Conservation (phyloP, 2,888 invertebrate genomes). For the Synanthedon myopaeformis region DNA sequence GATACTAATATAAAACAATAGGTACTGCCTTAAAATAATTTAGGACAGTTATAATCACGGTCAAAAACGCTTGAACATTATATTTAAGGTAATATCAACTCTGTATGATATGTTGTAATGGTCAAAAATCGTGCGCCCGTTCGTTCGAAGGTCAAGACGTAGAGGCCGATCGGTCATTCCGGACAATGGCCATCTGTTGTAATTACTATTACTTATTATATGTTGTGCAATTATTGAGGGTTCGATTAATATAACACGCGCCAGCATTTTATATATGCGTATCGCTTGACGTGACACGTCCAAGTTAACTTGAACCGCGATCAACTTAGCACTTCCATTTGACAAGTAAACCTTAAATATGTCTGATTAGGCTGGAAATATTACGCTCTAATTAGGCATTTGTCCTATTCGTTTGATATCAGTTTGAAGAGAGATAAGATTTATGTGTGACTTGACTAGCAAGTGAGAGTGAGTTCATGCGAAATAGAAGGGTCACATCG, state of each 20-base stretch:
- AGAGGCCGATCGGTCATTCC: constrained; percentile 56
- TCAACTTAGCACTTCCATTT: neutral
- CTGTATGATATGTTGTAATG: constrained; percentile 28
- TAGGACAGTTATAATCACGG: no score
- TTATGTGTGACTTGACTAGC: constrained; percentile 1
- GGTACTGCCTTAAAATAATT: no score
- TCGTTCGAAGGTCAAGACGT: constrained; percentile 51
- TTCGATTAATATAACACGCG: constrained; percentile 15
- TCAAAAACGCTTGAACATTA: neutral
- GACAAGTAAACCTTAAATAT: neutral
- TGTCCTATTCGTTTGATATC: constrained; percentile 16
- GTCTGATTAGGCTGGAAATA: constrained; percentile 6
- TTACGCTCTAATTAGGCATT: constrained; percentile 15
- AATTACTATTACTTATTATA: constrained; percentile 60
- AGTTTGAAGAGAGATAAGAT: constrained; percentile 11
- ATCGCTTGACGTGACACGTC: constrained; percentile 6
- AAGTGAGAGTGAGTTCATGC: neutral
- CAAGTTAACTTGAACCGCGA: constrained; percentile 7
- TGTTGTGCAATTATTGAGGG: constrained; percentile 45
- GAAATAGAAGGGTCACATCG: no score
- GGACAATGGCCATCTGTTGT: constrained; percentile 67
- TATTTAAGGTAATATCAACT: constrained; percentile 19
- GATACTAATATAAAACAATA: no score
- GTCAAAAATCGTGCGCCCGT: constrained; percentile 60
- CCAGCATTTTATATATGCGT: constrained; percentile 26